phyloP scores from a whole-genome alignment of 2,113 vertebrate genomes.

The Notiomystis cincta region DNA sequence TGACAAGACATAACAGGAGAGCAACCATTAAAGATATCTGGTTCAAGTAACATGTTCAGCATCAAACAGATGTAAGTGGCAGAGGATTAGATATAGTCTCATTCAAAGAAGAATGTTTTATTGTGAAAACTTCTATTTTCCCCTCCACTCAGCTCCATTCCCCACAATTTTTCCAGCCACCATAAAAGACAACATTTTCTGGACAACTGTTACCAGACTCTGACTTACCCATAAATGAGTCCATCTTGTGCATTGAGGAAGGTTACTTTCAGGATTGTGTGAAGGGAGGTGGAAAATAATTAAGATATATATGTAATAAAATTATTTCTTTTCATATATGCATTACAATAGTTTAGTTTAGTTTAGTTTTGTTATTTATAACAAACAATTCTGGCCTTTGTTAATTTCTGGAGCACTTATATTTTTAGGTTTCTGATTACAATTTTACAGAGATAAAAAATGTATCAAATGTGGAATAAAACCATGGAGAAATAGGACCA shows the following conservation, averaged over 20 bases:
- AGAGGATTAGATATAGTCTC: not conserved
- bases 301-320: not conserved
- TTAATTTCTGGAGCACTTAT: not conserved
- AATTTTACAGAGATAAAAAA: not conserved
- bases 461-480: not conserved
- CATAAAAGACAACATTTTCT: not conserved
- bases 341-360: not conserved
- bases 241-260: not conserved
- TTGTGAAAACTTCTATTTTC: not conserved
- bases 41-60: not conserved
- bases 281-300: not conserved
- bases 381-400: not conserved
- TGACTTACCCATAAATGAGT: not conserved
- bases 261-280: not conserved
- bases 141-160: not conserved
- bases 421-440: not conserved
- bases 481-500: not conserved
- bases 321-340: not conserved
- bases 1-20: not conserved
- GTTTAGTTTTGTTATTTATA: not conserved
- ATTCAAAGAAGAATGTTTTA: not conserved
- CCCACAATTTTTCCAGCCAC: not conserved
- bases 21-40: not conserved
- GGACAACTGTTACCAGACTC: not conserved
- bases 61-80: not conserved